Conservation (phyloP, 1,140 invertebrate genomes). For the Ceratoteleas bidentatus region DNA sequence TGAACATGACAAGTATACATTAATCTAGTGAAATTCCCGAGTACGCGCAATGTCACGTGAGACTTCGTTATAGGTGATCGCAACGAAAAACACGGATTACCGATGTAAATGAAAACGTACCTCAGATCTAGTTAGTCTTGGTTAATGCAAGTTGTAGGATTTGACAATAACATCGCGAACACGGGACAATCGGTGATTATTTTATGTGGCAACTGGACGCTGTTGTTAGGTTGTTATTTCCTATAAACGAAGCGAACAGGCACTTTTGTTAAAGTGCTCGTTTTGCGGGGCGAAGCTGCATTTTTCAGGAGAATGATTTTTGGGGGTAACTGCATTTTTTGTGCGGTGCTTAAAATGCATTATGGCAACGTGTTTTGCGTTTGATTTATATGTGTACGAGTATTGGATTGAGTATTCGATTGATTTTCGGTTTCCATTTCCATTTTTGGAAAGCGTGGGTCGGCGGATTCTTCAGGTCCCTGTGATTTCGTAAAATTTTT, state of each 20-base stretch:
- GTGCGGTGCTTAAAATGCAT: too few species aligned
- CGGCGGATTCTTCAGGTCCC: too few species aligned
- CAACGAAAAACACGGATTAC: constrained; percentile 5
- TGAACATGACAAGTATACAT: constrained; percentile 29
- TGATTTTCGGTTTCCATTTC: not conserved
- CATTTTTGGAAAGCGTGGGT: not conserved
- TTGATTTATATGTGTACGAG: too few species aligned
- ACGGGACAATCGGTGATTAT: not conserved
- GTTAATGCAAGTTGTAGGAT: constrained; percentile 16
- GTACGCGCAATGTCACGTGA: constrained; percentile 15
- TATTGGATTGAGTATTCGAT: too few species aligned
- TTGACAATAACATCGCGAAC: constrained; percentile 16
- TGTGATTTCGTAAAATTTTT: constrained; percentile 42
- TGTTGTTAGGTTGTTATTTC: constrained; percentile 29
- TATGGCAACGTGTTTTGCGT: too few species aligned
- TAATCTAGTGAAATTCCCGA: constrained; percentile 28
- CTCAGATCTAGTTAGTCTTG: constrained; percentile 21
- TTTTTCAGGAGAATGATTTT: too few species aligned
- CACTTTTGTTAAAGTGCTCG: constrained; percentile 36
- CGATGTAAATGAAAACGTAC: constrained; percentile 16
- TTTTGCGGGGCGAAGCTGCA: constrained; percentile 3
- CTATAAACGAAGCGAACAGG: constrained; percentile 1
- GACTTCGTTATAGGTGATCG: constrained; percentile 15
- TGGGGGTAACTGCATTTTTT: too few species aligned
- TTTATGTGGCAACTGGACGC: not conserved